Conservation (phyloP, 2,113 vertebrate genomes). For the Lepus americanus region DNA sequence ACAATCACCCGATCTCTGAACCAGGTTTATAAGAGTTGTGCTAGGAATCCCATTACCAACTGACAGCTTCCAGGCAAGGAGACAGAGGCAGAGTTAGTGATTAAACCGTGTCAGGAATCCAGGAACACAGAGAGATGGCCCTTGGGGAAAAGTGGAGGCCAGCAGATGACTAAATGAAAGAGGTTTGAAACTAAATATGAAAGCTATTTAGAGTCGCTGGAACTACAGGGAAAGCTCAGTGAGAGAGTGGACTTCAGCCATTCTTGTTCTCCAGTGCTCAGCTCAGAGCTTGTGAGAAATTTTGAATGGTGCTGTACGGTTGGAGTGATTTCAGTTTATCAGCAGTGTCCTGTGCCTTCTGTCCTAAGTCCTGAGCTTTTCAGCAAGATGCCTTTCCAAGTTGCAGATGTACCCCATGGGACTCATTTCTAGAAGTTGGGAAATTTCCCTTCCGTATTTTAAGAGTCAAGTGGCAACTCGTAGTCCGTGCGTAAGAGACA, state of each 20-base stretch:
- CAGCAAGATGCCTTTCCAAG: conserved; percentile 3
- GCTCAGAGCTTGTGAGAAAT: neutral
- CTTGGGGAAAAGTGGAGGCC: neutral
- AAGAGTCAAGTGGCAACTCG: conserved; percentile 13
- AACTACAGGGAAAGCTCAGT: neutral
- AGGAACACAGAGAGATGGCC: neutral
- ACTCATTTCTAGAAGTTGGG: conserved; percentile 31
- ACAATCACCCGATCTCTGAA: neutral
- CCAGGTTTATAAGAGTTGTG: neutral
- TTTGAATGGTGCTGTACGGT: neutral
- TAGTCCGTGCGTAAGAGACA: neutral
- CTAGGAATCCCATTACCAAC: neutral
- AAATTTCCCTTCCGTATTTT: neutral
- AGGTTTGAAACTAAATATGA: neutral
- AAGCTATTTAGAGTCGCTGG: neutral
- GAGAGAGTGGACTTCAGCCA: neutral
- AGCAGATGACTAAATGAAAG: neutral
- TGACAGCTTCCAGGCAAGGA: neutral
- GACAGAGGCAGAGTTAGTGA: neutral
- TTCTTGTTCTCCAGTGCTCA: neutral
- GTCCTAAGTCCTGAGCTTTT: conserved; percentile 25
- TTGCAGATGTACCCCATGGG: neutral
- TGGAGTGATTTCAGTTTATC: neutral
- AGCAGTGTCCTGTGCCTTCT: neutral
- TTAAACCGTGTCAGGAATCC: neutral